phyloP scores from a whole-genome alignment of 2,797 vertebrate genomes.

The Clangula hyemalis region DNA sequence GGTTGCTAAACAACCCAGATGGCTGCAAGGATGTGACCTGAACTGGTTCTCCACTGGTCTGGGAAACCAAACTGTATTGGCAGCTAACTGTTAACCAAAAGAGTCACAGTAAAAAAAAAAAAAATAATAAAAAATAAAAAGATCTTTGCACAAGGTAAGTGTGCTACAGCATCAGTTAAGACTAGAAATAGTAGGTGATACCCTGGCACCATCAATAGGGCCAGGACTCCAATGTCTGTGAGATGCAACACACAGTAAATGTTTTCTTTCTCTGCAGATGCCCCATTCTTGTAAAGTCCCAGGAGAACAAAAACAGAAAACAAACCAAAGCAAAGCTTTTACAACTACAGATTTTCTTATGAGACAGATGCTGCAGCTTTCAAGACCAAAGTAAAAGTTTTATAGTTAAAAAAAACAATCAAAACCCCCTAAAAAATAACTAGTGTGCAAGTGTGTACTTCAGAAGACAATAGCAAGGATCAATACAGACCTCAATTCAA shows the following conservation, averaged over 20 bases:
- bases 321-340: conserved; percentile 48
- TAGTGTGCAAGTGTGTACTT: conserved; percentile 54
- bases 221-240: conserved; percentile 10
- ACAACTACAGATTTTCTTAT: conserved; percentile 38
- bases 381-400: not conserved
- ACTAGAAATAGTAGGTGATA: conserved; percentile 43
- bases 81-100: conserved; percentile 30
- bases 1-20: conserved; percentile 56
- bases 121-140: not conserved
- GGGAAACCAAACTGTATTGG: not conserved
- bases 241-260: conserved; percentile 34
- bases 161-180: conserved; percentile 53
- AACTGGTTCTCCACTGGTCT: conserved; percentile 50
- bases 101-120: conserved; percentile 7
- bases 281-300: not conserved
- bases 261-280: not conserved
- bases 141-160: conserved; percentile 27
- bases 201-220: not conserved
- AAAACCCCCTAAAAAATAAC: not conserved
- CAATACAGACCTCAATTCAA: not conserved
- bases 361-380: conserved; percentile 51
- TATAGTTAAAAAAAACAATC: conserved; percentile 4
- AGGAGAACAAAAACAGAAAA: conserved; percentile 16
- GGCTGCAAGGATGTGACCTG: conserved; percentile 55
- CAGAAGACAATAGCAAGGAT: conserved; percentile 16